Conservation (phyloP, 2,888 invertebrate species). For the Holacanthella duospinosa region DNA sequence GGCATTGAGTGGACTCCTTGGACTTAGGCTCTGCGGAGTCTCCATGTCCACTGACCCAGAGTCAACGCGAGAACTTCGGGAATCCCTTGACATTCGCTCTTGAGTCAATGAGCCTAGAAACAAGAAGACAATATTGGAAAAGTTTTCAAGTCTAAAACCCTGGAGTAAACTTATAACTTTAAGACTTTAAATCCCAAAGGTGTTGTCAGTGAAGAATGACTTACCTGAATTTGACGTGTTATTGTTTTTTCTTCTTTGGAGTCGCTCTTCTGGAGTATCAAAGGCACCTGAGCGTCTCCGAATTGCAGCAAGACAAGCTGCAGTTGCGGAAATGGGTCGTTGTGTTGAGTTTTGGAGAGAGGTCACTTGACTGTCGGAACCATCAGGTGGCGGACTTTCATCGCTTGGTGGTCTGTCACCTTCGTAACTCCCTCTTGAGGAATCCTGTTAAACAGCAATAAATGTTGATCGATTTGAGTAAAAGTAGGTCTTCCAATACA, state of each 20-base stretch:
- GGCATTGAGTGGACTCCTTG: constrained; percentile 41
- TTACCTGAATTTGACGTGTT: constrained; percentile 33
- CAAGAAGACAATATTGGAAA: not conserved
- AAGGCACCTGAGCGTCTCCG: constrained; percentile 36
- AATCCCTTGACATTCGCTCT: constrained; percentile 27
- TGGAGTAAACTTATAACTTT: too few relatives aligned
- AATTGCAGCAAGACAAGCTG: constrained; percentile 35
- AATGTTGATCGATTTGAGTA: not conserved
- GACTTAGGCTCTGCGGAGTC: constrained; percentile 41
- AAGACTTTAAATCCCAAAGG: not conserved
- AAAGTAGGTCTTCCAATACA: not conserved
- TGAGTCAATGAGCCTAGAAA: constrained; percentile 5
- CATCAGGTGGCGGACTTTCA: constrained; percentile 39
- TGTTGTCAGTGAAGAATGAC: not conserved
- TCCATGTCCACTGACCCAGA: constrained; percentile 43
- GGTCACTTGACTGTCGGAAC: constrained; percentile 19
- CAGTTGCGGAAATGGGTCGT: constrained; percentile 36
- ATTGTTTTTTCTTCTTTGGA: constrained; percentile 32
- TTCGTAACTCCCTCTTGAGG: constrained; percentile 40
- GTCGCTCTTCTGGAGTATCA: constrained; percentile 34
- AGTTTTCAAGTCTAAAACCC: not conserved
- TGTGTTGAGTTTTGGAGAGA: constrained; percentile 18
- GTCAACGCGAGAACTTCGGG: constrained; percentile 40
- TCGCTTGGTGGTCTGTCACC: constrained; percentile 40
- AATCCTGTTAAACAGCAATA: constrained; percentile 36